Percentiles rank a stretch among this genome's conserved stretches.
phyloP scores from a whole-genome alignment of 2,888 invertebrate genomes.

The Zaprionus lineosus region DNA sequence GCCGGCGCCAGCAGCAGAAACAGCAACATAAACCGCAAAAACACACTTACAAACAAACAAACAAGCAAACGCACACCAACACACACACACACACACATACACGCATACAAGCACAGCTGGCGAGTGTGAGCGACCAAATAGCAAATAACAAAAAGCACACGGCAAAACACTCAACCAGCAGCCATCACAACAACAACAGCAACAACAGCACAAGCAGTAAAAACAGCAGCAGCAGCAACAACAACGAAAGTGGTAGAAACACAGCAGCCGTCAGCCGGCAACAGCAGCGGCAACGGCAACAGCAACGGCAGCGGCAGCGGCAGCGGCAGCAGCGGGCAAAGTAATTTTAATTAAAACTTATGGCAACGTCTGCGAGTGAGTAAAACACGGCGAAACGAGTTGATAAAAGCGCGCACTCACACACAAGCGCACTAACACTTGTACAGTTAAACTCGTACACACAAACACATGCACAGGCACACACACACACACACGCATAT shows the following conservation, averaged over 20 bases:
- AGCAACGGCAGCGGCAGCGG: constrained; percentile 32
- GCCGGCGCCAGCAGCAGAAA: constrained; percentile 52
- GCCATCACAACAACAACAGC: constrained; percentile 32
- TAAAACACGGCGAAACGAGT: constrained; percentile 75
- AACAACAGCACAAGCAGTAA: constrained; percentile 7
- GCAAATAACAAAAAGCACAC: constrained; percentile 76
- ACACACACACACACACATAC: constrained; percentile 11
- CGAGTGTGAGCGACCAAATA: constrained; percentile 66
- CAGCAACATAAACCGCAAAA: constrained; percentile 57
- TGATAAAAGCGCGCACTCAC: constrained; percentile 66
- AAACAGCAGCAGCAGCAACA: constrained; percentile 39
- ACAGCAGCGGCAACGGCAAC: constrained; percentile 5
- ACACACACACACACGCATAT: constrained; percentile 10
- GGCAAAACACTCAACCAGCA: constrained; percentile 67
- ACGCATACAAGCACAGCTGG: constrained; percentile 31
- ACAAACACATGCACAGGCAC: constrained; percentile 2
- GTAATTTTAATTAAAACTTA: constrained; percentile 76
- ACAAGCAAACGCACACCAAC: constrained; percentile 6
- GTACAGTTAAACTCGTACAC: not conserved
- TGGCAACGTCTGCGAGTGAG: constrained; percentile 77
- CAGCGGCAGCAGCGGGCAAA: constrained; percentile 58
- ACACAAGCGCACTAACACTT: constrained; percentile 17
- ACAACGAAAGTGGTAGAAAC: no score
- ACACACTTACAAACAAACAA: constrained; percentile 50
- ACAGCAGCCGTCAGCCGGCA: no score